Base-by-base conservation (phyloP, 2,888 invertebrate genomes). In the Chydorus sphaericus region DNA sequence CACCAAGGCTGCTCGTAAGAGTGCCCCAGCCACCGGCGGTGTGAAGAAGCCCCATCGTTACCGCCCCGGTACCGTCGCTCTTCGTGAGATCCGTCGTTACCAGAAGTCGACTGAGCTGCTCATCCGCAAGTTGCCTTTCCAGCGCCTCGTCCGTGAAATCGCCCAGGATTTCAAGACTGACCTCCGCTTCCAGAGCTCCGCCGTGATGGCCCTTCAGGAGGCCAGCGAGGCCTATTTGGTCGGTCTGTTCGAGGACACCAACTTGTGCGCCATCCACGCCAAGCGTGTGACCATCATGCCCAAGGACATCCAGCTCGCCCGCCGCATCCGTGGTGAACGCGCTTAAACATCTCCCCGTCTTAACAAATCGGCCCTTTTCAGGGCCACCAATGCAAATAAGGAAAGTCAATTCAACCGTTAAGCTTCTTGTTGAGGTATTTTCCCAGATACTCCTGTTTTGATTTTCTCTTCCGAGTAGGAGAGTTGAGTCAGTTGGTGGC, bases 231-330 rank as follows among this genome's bases (percentile, higher is more conserved):
- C 90, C 10, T 91, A 90, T 71, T 75, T 93, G 63, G 92, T 93
- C 58, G 93, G 94, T 62, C 77, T 96, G 58, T 94, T 96, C 73
- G 94, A 94, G 78, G 94, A 94, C 76, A 94, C 94, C 64, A 94
- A 94, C 75, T 79, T 94, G 79, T 93, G 92, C 76, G 93, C 92
- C 63, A 93, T 94, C 70, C 94, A 94, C 69, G 93, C 93, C 65
- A 93, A 93, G 74, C 83, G 93, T 67, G 93, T 94, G 57, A 94
- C 93, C 62, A 93, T 94, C 74, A 93, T 93, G 92, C 93, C 93
- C 65, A 94, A 93, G 75, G 93, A 94, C 71, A 93, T 94, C 68
- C 92, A 93, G 74, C 78, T 94, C 71, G 93, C 93, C 60, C 83
- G 92, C 70, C 83, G 93, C 78, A 94, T 94, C 75, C 86, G 93